Percentiles rank a stretch among this genome's conserved stretches.
phyloP scores from a whole-genome alignment of 2,113 vertebrate genomes.

The Macquaria australasica region DNA sequence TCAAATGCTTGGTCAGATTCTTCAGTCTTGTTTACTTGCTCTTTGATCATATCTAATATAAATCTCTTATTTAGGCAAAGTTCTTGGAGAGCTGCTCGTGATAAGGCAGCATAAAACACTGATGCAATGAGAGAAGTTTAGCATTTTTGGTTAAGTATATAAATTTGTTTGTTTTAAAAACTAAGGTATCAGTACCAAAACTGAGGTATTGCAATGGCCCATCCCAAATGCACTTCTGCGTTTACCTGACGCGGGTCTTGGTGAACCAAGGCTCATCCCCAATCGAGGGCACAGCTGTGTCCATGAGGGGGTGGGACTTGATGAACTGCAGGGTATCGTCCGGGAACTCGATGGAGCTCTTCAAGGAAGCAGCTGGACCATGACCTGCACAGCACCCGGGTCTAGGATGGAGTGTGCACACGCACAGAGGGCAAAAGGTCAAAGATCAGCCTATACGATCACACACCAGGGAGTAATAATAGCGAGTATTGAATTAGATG shows the following conservation, averaged over 20 bases:
- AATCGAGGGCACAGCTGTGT: constrained; percentile 92
- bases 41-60: no score
- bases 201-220: neutral
- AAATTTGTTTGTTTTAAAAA: neutral
- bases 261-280: constrained; percentile 98
- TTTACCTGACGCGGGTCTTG: constrained; percentile 96
- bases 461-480: constrained; percentile 65
- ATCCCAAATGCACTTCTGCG: no score
- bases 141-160: neutral
- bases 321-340: constrained; percentile 97
- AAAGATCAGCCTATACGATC: constrained; percentile 73
- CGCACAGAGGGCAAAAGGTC: constrained; percentile 70
- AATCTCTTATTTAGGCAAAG: no score
- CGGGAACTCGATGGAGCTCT: constrained; percentile 96
- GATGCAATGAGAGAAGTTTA: neutral
- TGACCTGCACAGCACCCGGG: constrained; percentile 97
- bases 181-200: no score
- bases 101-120: neutral
- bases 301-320: constrained; percentile 98
- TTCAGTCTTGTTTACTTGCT: neutral
- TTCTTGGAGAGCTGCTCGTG: neutral
- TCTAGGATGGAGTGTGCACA: constrained; percentile 81
- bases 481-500: constrained; percentile 48
- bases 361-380: constrained; percentile 90
- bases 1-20: neutral